Conservation (phyloP, 2,113 vertebrate species). For the Myanophis thanlyinensis region DNA sequence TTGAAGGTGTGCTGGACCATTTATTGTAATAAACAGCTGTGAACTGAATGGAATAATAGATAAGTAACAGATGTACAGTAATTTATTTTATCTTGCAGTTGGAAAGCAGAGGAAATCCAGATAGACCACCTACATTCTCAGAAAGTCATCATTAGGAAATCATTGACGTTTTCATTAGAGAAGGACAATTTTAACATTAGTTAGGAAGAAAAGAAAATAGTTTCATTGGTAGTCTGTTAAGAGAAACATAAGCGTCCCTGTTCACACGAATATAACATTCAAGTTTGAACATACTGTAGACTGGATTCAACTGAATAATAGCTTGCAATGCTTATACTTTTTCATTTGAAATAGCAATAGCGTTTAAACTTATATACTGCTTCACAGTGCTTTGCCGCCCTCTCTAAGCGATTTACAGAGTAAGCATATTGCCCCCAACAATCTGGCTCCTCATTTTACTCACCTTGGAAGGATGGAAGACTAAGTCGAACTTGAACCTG, state of each 20-base stretch:
- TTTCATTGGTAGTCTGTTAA: slow-evolving; percentile 18
- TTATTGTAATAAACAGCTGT: not conserved
- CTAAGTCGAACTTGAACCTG: no score
- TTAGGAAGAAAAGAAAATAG: not conserved
- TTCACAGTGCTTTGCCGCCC: no score
- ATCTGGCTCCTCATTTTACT: no score
- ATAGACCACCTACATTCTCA: not conserved
- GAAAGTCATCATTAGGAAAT: not conserved
- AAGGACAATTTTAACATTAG: not conserved
- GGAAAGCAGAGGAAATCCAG: not conserved
- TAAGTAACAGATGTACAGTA: not conserved
- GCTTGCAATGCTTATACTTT: not conserved
- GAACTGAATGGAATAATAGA: not conserved
- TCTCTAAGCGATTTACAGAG: no score
- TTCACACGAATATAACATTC: not conserved
- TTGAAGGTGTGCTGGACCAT: not conserved
- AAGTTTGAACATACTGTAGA: not conserved
- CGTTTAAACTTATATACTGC: no score
- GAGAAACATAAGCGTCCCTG: not conserved
- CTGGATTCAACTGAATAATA: not conserved
- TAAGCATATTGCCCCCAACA: no score
- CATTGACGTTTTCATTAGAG: not conserved
- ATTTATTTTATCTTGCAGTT: not conserved
- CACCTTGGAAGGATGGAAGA: no score
- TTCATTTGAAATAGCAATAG: slow-evolving; percentile 32